phyloP scores from a whole-genome alignment of 1,140 invertebrate species.

The Diachasmimorpha longicaudata region DNA sequence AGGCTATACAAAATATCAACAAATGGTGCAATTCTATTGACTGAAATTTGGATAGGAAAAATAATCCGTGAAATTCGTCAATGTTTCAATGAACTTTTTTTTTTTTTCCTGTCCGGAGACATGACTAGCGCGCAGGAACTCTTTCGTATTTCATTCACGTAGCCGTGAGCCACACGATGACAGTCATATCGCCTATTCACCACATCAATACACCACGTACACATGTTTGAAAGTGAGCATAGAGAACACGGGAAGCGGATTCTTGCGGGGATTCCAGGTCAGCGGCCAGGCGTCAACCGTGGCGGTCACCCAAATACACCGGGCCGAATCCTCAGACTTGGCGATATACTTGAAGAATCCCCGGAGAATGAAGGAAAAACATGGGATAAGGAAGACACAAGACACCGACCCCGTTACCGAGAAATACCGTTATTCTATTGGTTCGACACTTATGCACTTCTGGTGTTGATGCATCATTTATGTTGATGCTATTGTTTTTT shows the following conservation, averaged over 20 bases:
- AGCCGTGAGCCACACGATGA: neutral
- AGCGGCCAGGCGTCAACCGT: slow-evolving; percentile 46
- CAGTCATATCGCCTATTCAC: neutral
- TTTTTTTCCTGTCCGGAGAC: too few relatives aligned
- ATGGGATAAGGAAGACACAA: neutral
- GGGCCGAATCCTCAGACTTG: neutral
- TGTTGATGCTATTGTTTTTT: neutral
- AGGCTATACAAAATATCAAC: too few relatives aligned
- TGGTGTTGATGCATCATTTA: neutral
- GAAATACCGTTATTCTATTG: slow-evolving; percentile 49
- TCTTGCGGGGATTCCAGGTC: slow-evolving; percentile 55
- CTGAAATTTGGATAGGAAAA: too few relatives aligned
- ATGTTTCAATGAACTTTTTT: too few relatives aligned
- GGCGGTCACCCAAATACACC: slow-evolving; percentile 24
- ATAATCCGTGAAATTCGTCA: too few relatives aligned
- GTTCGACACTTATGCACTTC: neutral
- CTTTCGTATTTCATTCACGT: neutral
- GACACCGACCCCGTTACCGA: slow-evolving; percentile 50
- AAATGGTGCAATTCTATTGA: too few relatives aligned
- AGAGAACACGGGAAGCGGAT: slow-evolving; percentile 38
- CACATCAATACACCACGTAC: neutral
- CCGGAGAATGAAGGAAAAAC: neutral
- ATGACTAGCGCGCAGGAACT: neutral
- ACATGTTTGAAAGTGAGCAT: neutral
- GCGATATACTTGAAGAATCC: neutral